Conservation (phyloP, 2,797 vertebrate species). For the Pseudomugil tenellus region DNA sequence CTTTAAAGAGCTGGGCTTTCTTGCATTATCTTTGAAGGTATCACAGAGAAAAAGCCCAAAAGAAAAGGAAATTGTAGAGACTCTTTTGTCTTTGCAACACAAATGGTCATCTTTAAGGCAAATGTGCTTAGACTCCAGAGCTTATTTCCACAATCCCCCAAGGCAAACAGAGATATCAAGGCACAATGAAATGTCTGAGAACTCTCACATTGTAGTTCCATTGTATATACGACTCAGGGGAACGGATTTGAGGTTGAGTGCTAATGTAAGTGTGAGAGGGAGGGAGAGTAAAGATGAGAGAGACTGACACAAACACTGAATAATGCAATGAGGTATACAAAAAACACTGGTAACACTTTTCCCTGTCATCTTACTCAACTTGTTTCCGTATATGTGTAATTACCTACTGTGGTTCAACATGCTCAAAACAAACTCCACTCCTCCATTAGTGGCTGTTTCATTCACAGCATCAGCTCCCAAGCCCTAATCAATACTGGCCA, state of each 20-base stretch:
- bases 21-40: slow-evolving; percentile 9
- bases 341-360: slow-evolving; percentile 35
- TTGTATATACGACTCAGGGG: slow-evolving; percentile 31
- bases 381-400: slow-evolving; percentile 5
- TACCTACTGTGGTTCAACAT: slow-evolving; percentile 17
- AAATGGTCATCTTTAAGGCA: slow-evolving; percentile 66
- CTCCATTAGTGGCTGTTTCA: slow-evolving; percentile 46
- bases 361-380: slow-evolving; percentile 22
- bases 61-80: slow-evolving; percentile 4
- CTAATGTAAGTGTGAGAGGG: slow-evolving; percentile 5
- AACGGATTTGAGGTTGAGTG: slow-evolving; percentile 35
- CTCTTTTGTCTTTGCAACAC: slow-evolving; percentile 47
- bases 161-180: slow-evolving; percentile 55
- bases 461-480: slow-evolving; percentile 52
- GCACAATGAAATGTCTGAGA: slow-evolving; percentile 22
- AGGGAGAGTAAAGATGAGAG: not conserved
- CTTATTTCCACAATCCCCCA: slow-evolving; percentile 63
- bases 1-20: slow-evolving; percentile 16
- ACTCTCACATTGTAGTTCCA: slow-evolving; percentile 42
- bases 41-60: not conserved
- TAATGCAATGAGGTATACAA: slow-evolving; percentile 21
- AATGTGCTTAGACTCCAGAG: slow-evolving; percentile 49
- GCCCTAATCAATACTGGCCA: slow-evolving; percentile 64
- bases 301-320: slow-evolving; percentile 39
- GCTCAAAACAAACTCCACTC: slow-evolving; percentile 25